phyloP scores from a whole-genome alignment of 2,888 invertebrate species.

The Thysanoteuthis rhombus region DNA sequence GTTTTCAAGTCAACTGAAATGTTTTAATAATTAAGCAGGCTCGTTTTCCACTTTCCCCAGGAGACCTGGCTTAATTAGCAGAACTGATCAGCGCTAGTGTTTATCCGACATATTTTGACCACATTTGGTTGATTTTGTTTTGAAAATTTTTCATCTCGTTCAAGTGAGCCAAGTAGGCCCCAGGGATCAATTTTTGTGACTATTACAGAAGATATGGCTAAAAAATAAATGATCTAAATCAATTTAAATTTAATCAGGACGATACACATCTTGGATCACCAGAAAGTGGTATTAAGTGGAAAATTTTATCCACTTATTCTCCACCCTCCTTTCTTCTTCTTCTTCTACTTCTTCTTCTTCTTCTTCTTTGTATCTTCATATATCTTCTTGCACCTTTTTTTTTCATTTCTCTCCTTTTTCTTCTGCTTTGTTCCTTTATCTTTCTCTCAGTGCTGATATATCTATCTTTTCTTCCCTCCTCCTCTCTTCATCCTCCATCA shows the following conservation, averaged over 20 bases:
- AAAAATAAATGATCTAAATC: slow-evolving; percentile 12
- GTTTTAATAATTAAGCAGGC: slow-evolving; percentile 12
- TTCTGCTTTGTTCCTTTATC: neutral
- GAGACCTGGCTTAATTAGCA: neutral
- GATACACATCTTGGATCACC: slow-evolving; percentile 12
- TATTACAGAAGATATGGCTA: neutral
- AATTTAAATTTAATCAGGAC: neutral
- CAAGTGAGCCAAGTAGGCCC: slow-evolving; percentile 12
- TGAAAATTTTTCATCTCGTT: neutral
- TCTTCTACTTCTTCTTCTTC: neutral
- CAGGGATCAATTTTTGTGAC: neutral
- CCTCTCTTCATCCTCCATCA: no score
- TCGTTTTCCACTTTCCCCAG: neutral
- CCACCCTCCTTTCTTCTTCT: neutral
- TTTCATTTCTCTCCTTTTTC: neutral
- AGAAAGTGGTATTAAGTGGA: neutral
- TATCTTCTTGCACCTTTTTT: neutral
- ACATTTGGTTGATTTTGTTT: neutral
- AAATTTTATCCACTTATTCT: neutral
- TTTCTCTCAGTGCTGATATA: no score
- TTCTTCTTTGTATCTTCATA: neutral
- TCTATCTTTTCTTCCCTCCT: no score
- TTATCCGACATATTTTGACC: slow-evolving; percentile 12
- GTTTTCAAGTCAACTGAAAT: neutral
- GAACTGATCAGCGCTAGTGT: slow-evolving; percentile 12